Evolutionary conservation across 2,888 invertebrate species (phyloP).

Genomic region (Thumatha senex): DNA sequence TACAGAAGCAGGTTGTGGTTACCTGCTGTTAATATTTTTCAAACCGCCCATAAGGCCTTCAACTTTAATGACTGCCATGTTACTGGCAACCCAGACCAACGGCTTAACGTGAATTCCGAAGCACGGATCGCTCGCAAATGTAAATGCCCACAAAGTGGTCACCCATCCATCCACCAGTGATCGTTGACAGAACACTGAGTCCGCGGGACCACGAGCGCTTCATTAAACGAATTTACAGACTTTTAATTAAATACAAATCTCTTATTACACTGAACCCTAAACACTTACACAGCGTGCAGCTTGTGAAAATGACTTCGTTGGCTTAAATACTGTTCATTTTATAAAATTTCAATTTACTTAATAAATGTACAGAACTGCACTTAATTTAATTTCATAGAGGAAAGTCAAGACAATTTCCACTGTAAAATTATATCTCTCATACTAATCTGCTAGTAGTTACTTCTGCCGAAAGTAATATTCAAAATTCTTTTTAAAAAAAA

Average conservation of each 20-base stretch:
- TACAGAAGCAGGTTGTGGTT: too few species aligned
- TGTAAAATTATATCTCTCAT: slow-evolving; percentile 3
- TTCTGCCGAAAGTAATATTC: neutral
- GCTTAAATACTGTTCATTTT: slow-evolving; percentile 2
- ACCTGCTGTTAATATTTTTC: too few species aligned
- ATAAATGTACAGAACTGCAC: slow-evolving; percentile 1
- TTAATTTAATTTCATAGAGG: too few species aligned
- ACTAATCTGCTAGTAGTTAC: neutral
- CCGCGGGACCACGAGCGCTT: too few species aligned
- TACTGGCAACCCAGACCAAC: too few species aligned
- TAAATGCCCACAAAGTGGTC: too few species aligned
- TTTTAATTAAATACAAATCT: neutral
- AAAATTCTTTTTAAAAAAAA: neutral
- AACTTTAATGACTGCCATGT: too few species aligned
- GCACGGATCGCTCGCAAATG: too few species aligned
- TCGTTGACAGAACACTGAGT: too few species aligned
- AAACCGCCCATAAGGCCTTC: too few species aligned
- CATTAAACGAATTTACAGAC: neutral
- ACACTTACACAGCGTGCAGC: neutral
- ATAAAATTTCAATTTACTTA: slow-evolving; percentile 6
- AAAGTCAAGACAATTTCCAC: slow-evolving; percentile 4
- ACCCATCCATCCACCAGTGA: too few species aligned
- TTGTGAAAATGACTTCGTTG: slow-evolving; percentile 2
- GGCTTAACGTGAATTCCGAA: too few species aligned
- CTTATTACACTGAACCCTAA: neutral